These are phyloP conservation scores for Lepas anatifera DNA, from an alignment of 2,888 invertebrate species.

Conservation along the genomic window DNA sequence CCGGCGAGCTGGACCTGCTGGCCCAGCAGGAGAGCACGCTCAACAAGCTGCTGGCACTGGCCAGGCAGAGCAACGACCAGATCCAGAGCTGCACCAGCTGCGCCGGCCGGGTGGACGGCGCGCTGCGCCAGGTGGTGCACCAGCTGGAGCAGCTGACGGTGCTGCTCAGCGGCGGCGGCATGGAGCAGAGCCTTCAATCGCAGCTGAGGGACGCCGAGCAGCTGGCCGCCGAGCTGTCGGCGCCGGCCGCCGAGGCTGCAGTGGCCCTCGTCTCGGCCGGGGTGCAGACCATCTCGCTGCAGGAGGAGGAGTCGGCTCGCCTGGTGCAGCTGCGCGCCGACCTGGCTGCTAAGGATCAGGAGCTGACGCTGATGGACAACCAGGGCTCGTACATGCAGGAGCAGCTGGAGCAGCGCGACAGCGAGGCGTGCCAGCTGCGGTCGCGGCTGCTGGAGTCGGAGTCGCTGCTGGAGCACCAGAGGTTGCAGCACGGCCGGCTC, in stretches of 20 bases:
- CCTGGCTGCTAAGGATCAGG: conserved; percentile 6
- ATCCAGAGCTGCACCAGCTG: neutral
- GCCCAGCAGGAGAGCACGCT: neutral
- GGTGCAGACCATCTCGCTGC: too few species aligned
- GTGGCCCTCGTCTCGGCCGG: neutral
- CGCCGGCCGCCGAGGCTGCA: too few species aligned
- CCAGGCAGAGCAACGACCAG: neutral
- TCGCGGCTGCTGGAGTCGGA: neutral
- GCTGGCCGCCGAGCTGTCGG: neutral
- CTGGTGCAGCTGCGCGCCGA: neutral
- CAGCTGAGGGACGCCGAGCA: conserved; percentile 1
- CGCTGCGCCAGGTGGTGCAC: neutral
- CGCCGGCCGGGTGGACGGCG: neutral
- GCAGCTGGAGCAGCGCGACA: conserved; percentile 11
- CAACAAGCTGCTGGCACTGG: neutral
- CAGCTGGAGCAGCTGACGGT: conserved; percentile 1
- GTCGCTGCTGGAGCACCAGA: neutral
- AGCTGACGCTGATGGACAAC: neutral
- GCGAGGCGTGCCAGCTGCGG: neutral
- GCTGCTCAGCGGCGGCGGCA: neutral
- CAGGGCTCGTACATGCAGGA: conserved; percentile 4
- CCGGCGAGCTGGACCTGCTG: conserved; percentile 9
- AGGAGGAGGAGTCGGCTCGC: neutral
- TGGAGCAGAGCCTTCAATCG: neutral
- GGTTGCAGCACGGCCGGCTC: conserved; percentile 3